Percentiles rank a stretch among this genome's conserved stretches.
These are phyloP conservation scores for Drosophila crucigera DNA, from an alignment of 2,888 invertebrate genomes.

Conservation along the genomic window DNA sequence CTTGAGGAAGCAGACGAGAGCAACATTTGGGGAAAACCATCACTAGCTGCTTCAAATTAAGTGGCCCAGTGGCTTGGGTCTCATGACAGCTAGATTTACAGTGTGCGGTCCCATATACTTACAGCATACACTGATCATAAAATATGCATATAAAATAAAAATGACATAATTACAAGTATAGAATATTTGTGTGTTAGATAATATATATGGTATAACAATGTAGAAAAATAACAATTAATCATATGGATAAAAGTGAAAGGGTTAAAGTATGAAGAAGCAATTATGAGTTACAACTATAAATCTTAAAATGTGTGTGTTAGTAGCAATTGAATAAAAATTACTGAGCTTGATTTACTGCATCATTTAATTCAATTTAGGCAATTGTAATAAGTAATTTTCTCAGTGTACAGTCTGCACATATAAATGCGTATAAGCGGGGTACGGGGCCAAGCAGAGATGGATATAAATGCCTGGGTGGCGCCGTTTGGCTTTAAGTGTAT, in stretches of 20 bases:
- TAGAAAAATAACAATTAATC: not conserved
- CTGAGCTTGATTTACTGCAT: not conserved
- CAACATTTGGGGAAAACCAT: slow-evolving; percentile 19
- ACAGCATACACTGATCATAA: slow-evolving; percentile 36
- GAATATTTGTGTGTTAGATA: not conserved
- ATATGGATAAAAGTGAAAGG: too few species aligned
- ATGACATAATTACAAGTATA: not conserved
- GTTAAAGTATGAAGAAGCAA: too few species aligned
- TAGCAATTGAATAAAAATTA: not conserved
- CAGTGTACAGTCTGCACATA: slow-evolving; percentile 32
- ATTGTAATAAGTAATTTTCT: slow-evolving; percentile 1
- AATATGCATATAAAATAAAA: not conserved
- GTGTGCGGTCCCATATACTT: slow-evolving; percentile 63
- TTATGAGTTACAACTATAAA: too few species aligned
- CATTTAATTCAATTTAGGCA: not conserved
- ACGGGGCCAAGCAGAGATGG: slow-evolving; percentile 25
- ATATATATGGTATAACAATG: not conserved
- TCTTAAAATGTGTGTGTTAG: not conserved
- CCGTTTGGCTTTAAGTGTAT: slow-evolving; percentile 69
- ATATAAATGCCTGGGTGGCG: slow-evolving; percentile 78
- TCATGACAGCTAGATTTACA: slow-evolving; percentile 80
- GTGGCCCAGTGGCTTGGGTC: slow-evolving; percentile 63
- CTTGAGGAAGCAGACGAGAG: slow-evolving; percentile 7
- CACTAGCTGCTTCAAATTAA: slow-evolving; percentile 59
- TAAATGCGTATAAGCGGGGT: not conserved